Evolutionary conservation across 1,140 invertebrate genomes (phyloP).

Genomic region (Drosophila pectinifera): DNA sequence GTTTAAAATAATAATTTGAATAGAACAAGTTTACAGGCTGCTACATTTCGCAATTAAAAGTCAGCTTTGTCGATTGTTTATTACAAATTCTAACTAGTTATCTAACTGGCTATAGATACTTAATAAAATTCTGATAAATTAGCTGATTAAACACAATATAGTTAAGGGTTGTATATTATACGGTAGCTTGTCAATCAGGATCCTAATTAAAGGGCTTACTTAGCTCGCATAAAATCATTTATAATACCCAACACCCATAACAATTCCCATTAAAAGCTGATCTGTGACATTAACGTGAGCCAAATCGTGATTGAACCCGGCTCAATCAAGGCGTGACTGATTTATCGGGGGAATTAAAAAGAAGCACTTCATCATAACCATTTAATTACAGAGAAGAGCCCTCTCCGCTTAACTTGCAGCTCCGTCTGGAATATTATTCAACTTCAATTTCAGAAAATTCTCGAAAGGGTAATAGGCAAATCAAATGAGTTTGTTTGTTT

Average conservation of each 20-base stretch:
- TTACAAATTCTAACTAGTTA: background rate
- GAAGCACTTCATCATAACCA: conserved; percentile 35
- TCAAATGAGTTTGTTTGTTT: conserved; percentile 23
- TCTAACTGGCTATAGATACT: background rate
- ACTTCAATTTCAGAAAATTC: background rate
- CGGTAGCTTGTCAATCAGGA: background rate
- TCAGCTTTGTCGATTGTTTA: background rate
- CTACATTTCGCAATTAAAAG: background rate
- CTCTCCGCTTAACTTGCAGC: conserved; percentile 2
- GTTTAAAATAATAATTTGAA: background rate
- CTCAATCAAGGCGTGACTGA: conserved; percentile 36
- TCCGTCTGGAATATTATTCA: conserved; percentile 4
- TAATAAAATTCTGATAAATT: background rate
- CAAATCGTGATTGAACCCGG: conserved; percentile 30
- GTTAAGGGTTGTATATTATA: too few relatives aligned
- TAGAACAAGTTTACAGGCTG: too few relatives aligned
- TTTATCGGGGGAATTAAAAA: conserved; percentile 27
- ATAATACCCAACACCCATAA: background rate
- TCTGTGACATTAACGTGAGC: conserved; percentile 5
- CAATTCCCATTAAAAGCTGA: conserved; percentile 5
- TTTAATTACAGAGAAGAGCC: conserved; percentile 27
- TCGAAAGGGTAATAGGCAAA: conserved; percentile 8
- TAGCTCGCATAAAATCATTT: background rate
- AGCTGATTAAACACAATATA: background rate
- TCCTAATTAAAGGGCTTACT: background rate